Evolutionary conservation across 1,140 invertebrate species (phyloP), one percentile per base, ranked within the genome.

Genomic region (Drosophila elegans): DNA sequence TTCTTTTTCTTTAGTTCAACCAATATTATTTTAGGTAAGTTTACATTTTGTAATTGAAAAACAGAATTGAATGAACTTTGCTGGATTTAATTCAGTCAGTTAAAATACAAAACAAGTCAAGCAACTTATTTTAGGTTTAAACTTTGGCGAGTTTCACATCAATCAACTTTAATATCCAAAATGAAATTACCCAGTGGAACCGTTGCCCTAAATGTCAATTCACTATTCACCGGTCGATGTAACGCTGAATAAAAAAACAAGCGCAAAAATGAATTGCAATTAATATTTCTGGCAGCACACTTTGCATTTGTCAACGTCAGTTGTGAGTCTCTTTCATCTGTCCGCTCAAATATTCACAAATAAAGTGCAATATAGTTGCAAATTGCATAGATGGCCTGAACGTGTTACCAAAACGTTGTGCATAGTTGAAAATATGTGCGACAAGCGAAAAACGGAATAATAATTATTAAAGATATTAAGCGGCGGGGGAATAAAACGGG

Each of bases 381-480:
- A 56, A 55, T 69, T 71, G 41, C 44, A 66, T 66, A 66, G 71
- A 46, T 55, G 46, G 16, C 48, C 32, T 25, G 56, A 42, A 51
- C 32, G 49, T 55, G n/a, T 66, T 46, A 4, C 38, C 48, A 48
- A 74, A 75, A 66, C 48, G 74, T 75, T 75, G 53, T 75, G 73
- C 61, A 75, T 75, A 63, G 41, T 44, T 36, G 41, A 75, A 64
- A 75, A 56, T 74, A 54, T 41, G 55, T 44, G 41, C 34, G 56
- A 49, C 49, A 55, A 16, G 27, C 39, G 71, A 52, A 55, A 53
- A 66, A 67, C 46, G 61, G 39, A 46, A 67, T 75, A 66, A 75
- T 75, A 57, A 73, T 73, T 72, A 73, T 73, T 72, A 60, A 72
- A 72, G 46, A n/a, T n/a, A n/a, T n/a, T n/a, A n/a, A 72, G 34